Evolutionary conservation across 2,113 vertebrate genomes (phyloP), one percentile per base, ranked within the genome.

Genomic region (Lagopus leucura): DNA sequence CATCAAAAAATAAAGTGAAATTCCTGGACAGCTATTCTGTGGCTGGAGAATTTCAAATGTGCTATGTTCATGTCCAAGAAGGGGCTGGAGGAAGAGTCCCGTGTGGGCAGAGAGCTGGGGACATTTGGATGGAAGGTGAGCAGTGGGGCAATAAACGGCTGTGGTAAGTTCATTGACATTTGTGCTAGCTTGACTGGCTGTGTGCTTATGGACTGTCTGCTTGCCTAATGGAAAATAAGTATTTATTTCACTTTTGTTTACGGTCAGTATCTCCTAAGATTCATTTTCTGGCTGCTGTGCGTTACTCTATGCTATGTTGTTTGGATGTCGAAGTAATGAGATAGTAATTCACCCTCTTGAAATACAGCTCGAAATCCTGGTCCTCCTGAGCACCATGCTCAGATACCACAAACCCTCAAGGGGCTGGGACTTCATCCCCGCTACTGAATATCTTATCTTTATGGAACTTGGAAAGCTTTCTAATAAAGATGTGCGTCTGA

Each of bases 181-280:
- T 90, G 86, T 52, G 86, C 32, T 78, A 65, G 34, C 77, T 52
- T 77, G 58, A 80, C 83, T 90, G 86, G 61, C 79, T 93, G 54
- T 48, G 27, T 34, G 40, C 57, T 78, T 65, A 40, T 19, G 81
- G 74, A 47, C 69, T 88, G 55, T 75, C 84, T 79, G 83, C 63
- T 43, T 69, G 74, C 86, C 92, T 95, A 58, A 79, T 84, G 90
- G 86, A 69, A 89, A 83, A 83, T 48, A 65, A 71, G 77, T 32
- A 43, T 90, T 92, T 93, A 75, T 75, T 96, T 79, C 19, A 8
- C 58, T 92, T 86, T 69, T 82, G 78, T 90, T 96, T 94, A 79
- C 34, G 58, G 90, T 79, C 89, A 84, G 55, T 82, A 79, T 75
- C 89, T 43, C 40, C 70, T 36, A 57, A 93, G 86, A 78, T 76